Evolutionary conservation across 2,113 vertebrate species (phyloP), one percentile per base, ranked within the genome.

Genomic region (Phalacrocorax pelagicus): DNA sequence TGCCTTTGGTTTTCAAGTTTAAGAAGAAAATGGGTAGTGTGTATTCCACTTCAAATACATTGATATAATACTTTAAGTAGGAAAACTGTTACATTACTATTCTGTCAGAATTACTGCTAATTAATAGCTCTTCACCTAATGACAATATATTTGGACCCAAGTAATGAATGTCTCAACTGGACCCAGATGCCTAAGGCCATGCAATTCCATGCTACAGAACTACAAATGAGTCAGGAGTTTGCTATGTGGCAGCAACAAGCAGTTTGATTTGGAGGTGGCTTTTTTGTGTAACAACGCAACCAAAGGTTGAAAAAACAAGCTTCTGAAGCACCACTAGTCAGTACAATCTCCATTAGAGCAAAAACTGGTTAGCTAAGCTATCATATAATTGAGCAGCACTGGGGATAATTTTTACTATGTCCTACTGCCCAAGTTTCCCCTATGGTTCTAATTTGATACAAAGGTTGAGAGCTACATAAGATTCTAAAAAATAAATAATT

Each of bases 401-500:
- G 40, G 38, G 51, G 59, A 52, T 94, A 91, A 95, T 88, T 86
- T 71, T 62, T 75, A 34, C 72, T 34, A 4, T 47, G 74, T 95
- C 70, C 87, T 87, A 34, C 66, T 88, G 87, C 32, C 62, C 78
- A 88, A 36, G 30, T 52, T 90, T 88, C 82, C 85, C 82, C 67
- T 81, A 24, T 34, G 62, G 79, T 71, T 96, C 82, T 88, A 92
- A 93, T 93, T 70, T 90, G 87, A 73, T 73, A 54, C 42, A 73
- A 79, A 91, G 21, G 22, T 73, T 80, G 75, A 82, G 46, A 88
- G 36, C 49, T 66, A 34, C 6, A 61, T 46, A 51, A 91, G 36
- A 42, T 71, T 87, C 40, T 73, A 58, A 72, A 77, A 85, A 93
- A 93, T 72, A 90, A 94, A 87, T 93, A 96, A 94, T 88, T 92